Evolutionary conservation across 2,797 vertebrate genomes (phyloP), one percentile per base, ranked within the genome.

Genomic region (Halcyon chelicuti): DNA sequence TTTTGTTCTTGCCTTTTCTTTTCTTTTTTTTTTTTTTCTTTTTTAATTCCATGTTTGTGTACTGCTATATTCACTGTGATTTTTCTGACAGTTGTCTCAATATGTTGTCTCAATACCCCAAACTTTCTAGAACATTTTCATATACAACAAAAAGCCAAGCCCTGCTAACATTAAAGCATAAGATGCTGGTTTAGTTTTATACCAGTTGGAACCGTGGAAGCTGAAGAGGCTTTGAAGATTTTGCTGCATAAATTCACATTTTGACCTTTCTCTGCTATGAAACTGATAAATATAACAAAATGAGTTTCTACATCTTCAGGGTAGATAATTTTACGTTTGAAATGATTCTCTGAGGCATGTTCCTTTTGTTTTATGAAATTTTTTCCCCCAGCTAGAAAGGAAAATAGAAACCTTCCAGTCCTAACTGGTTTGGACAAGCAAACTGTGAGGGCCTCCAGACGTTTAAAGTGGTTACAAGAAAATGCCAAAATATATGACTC

Each of bases 211-310:
- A 76, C 54, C 75, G 39, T 47, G 18, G 46, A 86, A 88, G 42
- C 33, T 49, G 66, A 75, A 37, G 10, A 93, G 35, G 22, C 18
- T 91, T 87, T 93, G 39, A 75, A 65, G 58, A 3, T 86, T 86
- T 95, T 90, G 20, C 65, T 67, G 76, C 29, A 73, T 55, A 73
- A 81, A 78, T 73, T 86, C 87, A 88, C 14, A 78, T 81, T 95
- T 94, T 94, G 87, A 86, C 85, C 79, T 94, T 91, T 90, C 44
- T 86, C 61, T 86, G 44, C 31, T 66, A 70, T 70, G 60, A 90
- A 91, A 90, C 35, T n/a, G 42, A 81, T 79, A 94, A 93, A 96
- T 92, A 88, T 60, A 95, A 81, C 26, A 91, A 88, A 90, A 93
- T 52, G 10, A 2, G 21, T 68, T 96, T 94, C 90, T 49, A 57